Percentiles rank a stretch among this genome's conserved stretches.
Conservation (phyloP, 1,140 invertebrate species). For the Drosophila azteca region DNA sequence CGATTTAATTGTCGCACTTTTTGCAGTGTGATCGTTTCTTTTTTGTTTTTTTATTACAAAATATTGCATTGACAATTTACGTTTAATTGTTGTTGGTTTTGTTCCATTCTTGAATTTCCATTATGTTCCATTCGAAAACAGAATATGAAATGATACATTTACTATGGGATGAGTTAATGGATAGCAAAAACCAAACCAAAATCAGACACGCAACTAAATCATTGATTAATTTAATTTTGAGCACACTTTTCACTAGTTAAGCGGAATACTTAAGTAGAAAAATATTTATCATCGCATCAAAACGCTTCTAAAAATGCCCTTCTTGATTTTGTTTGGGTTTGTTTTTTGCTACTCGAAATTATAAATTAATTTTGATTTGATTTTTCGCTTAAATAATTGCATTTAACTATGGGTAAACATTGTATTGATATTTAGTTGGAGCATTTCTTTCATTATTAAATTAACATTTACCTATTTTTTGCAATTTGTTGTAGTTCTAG, state of each 20-base stretch:
- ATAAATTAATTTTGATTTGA: constrained; percentile 70
- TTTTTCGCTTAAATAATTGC: constrained; percentile 59
- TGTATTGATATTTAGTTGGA: constrained; percentile 61
- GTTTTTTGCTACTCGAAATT: constrained; percentile 34
- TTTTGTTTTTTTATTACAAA: constrained; percentile 72
- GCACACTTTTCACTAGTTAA: constrained; percentile 61
- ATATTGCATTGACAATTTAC: constrained; percentile 75
- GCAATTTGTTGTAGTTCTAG: constrained; percentile 33
- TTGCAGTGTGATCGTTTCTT: constrained; percentile 18
- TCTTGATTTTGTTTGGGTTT: constrained; percentile 14
- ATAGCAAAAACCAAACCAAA: constrained; percentile 18
- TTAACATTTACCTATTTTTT: constrained; percentile 74
- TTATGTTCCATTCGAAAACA: constrained; percentile 49
- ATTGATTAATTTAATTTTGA: constrained; percentile 28
- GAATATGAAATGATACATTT: constrained; percentile 56
- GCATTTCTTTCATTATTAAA: constrained; percentile 36
- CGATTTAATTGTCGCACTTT: too few relatives aligned
- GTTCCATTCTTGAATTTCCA: constrained; percentile 52
- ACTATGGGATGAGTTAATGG: constrained; percentile 58
- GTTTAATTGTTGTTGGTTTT: constrained; percentile 54
- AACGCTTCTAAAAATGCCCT: constrained; percentile 9
- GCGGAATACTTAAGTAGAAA: constrained; percentile 61
- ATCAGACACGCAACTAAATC: constrained; percentile 29
- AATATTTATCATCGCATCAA: constrained; percentile 24
- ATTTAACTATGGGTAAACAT: constrained; percentile 67